These are phyloP conservation scores for Syritta pipiens DNA, from an alignment of 2,888 invertebrate species.

Conservation along the genomic window DNA sequence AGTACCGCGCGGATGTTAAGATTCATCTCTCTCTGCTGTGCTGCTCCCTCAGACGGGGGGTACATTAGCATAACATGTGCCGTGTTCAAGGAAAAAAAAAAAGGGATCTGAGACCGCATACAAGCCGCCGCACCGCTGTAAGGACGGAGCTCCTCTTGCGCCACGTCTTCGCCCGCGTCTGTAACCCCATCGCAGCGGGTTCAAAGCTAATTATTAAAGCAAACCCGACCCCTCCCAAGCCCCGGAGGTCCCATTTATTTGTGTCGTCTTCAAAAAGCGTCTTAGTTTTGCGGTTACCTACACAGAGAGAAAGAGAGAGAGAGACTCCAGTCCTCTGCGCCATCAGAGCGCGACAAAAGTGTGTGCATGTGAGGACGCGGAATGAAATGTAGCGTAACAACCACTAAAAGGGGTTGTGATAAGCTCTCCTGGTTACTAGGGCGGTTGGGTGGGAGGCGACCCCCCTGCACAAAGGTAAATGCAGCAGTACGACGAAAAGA, in stretches of 20 bases:
- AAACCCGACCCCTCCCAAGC: constrained; percentile 33
- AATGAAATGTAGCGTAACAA: constrained; percentile 49
- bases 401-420: constrained; percentile 54
- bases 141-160: too few species aligned
- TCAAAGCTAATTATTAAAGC: constrained; percentile 63
- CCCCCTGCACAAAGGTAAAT: constrained; percentile 49
- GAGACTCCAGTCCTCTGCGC: too few species aligned
- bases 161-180: too few species aligned
- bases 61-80: constrained; percentile 60
- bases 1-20: constrained; percentile 39
- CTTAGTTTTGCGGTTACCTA: constrained; percentile 60
- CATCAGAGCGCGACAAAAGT: constrained; percentile 47
- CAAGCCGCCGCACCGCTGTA: too few species aligned
- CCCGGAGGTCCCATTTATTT: neutral
- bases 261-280: constrained; percentile 28
- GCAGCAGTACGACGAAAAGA: constrained; percentile 44
- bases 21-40: constrained; percentile 46
- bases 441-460: constrained; percentile 1
- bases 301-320: too few species aligned
- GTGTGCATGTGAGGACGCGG: constrained; percentile 25
- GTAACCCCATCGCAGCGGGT: too few species aligned
- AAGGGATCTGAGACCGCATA: too few species aligned
- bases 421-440: constrained; percentile 40
- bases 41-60: constrained; percentile 22
- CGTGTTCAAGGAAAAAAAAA: constrained; percentile 33